Conservation (phyloP, 2,888 invertebrate genomes). For the Philereme vetulata region DNA sequence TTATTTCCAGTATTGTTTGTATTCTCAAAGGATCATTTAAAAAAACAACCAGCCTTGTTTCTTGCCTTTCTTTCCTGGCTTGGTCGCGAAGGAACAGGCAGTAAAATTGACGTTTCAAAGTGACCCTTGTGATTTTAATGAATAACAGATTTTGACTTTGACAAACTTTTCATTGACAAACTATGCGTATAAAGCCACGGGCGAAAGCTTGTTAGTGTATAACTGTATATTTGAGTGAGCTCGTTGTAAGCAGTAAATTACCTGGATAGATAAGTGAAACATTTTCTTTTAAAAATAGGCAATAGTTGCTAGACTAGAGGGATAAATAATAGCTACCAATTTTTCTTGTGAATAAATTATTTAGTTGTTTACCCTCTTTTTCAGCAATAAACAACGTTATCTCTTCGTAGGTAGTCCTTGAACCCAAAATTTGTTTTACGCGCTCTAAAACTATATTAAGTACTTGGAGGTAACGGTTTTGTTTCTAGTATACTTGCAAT, state of each 20-base stretch:
- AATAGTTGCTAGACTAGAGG: constrained; percentile 9
- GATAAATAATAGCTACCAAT: constrained; percentile 27
- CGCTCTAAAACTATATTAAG: constrained; percentile 16
- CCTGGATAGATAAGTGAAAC: constrained; percentile 18
- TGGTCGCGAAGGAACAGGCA: too few species aligned
- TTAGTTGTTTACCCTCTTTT: constrained; percentile 32
- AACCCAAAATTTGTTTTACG: constrained; percentile 45
- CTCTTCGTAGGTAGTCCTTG: constrained; percentile 25
- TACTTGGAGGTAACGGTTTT: background rate
- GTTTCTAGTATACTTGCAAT: too few species aligned
- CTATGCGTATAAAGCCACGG: too few species aligned
- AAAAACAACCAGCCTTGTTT: too few species aligned
- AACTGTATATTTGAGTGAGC: constrained; percentile 16
- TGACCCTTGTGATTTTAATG: too few species aligned
- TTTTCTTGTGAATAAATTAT: constrained; percentile 34
- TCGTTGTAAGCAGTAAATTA: constrained; percentile 24
- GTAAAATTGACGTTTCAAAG: too few species aligned
- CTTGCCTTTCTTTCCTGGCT: too few species aligned
- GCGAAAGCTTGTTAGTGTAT: background rate
- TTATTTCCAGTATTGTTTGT: too few species aligned
- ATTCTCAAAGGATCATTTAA: too few species aligned
- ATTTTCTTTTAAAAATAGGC: constrained; percentile 21
- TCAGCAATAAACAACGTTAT: constrained; percentile 32
- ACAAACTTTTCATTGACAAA: too few species aligned
- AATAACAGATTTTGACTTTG: too few species aligned